Evolutionary conservation across 2,797 vertebrate species (phyloP), one percentile per base, ranked within the genome.

Genomic region (Avahi laniger): DNA sequence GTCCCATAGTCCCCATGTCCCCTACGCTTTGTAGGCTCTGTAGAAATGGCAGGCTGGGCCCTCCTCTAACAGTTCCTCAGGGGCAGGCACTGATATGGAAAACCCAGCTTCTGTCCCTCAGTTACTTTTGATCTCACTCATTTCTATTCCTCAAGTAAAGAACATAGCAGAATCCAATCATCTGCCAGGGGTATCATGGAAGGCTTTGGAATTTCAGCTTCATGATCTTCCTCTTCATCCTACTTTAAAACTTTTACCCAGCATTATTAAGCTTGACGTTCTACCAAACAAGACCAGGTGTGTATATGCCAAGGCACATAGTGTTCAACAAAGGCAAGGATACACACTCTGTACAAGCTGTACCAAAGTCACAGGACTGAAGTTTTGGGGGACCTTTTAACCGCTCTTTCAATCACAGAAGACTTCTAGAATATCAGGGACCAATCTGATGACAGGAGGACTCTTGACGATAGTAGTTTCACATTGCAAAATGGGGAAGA

Each of bases 221-320:
- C 88, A 80, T 65, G 33, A 81, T 57, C 26, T 46, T 89, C 18
- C 80, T 92, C 65, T 69, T 93, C 14, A 63, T 59, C 54, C 28
- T 91, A 54, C 54, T 79, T 73, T 79, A 96, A 84, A 61, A 35
- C 0, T 35, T 78, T 28, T 52, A 73, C 48, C 43, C 52, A 88
- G 59, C 24, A 83, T 41, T 59, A 65, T 61, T 85, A 84, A 82
- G 18, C 26, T 35, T 59, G 10, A 76, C 50, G 12, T 38, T 94
- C n/a, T 83, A 38, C 54, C 89, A 93, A 96, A 93, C 13, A 89
- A 89, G n/a, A 85, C n/a, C 38, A 96, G 30, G 33, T 48, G 22
- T 52, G 12, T n/a, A 75, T 33, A 72, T 5, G 20, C n/a, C 43
- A 73, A 67, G 35, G 41, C 5, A 82, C 20, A 65, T 0, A 85